Evolutionary conservation across 2,888 invertebrate species (phyloP).

Genomic region (Euzophera pinguis): DNA sequence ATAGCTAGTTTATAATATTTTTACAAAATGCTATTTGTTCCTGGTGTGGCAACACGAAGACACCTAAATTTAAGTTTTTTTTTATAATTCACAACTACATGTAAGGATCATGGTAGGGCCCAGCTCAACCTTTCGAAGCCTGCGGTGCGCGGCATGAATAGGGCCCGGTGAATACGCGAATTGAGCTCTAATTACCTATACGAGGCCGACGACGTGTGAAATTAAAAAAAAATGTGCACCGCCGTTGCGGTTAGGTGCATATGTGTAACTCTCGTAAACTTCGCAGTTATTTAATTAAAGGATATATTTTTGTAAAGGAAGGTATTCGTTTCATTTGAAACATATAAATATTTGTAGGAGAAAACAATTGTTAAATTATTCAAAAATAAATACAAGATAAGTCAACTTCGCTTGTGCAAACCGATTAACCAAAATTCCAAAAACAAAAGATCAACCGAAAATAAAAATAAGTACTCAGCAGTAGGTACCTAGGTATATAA

Average conservation of each 20-base stretch:
- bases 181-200: conserved; percentile 77
- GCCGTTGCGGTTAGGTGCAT: conserved; percentile 1
- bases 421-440: too few relatives aligned
- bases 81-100: background rate
- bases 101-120: conserved; percentile 12
- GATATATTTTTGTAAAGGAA: background rate
- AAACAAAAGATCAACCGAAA: too few relatives aligned
- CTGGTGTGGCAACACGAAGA: too few relatives aligned
- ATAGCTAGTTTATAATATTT: too few relatives aligned
- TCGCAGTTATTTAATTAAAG: background rate
- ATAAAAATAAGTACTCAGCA: too few relatives aligned
- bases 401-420: too few relatives aligned
- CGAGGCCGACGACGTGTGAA: conserved; percentile 63
- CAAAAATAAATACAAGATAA: too few relatives aligned
- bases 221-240: conserved; percentile 61
- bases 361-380: too few relatives aligned
- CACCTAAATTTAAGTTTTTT: too few relatives aligned
- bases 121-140: conserved; percentile 14
- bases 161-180: conserved; percentile 60
- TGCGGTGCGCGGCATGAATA: conserved; percentile 44
- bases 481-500: too few relatives aligned
- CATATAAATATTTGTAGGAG: too few relatives aligned
- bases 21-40: too few relatives aligned
- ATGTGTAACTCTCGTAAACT: background rate
- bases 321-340: background rate